phyloP scores from a whole-genome alignment of 2,888 invertebrate genomes.

The Escarpia spicata region DNA sequence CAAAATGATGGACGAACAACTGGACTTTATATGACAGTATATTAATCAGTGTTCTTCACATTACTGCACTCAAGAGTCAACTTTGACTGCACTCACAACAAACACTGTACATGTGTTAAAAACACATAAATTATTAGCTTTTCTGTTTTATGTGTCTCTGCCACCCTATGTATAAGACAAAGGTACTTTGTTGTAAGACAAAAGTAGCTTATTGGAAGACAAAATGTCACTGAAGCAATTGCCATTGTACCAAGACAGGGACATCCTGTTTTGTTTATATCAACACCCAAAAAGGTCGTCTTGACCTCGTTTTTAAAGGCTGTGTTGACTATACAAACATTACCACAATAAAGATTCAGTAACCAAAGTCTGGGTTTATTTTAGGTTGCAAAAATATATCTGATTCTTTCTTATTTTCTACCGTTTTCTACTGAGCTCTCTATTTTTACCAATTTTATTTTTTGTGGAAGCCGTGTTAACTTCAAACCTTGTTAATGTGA shows the following conservation, averaged over 20 bases:
- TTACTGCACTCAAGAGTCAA: constrained; percentile 13
- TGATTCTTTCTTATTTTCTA: no score
- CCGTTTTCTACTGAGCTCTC: no score
- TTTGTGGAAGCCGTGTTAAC: background rate
- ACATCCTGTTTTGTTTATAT: no score
- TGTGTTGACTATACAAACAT: no score
- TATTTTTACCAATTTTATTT: background rate
- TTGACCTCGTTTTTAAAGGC: no score
- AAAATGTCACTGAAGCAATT: background rate
- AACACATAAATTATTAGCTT: constrained; percentile 16
- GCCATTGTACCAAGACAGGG: background rate
- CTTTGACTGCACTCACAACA: constrained; percentile 24
- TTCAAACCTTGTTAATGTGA: background rate
- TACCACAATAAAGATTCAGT: no score
- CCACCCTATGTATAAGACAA: background rate
- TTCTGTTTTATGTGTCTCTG: background rate
- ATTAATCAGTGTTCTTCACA: constrained; percentile 22
- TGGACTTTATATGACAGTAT: background rate
- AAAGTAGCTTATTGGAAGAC: no score
- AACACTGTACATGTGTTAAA: background rate
- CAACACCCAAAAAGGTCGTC: no score
- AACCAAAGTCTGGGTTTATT: no score
- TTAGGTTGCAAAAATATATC: no score
- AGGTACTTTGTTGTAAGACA: no score
- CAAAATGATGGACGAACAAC: background rate